phyloP scores from a whole-genome alignment of 2,888 invertebrate species.

The Drosophila mayaguana region DNA sequence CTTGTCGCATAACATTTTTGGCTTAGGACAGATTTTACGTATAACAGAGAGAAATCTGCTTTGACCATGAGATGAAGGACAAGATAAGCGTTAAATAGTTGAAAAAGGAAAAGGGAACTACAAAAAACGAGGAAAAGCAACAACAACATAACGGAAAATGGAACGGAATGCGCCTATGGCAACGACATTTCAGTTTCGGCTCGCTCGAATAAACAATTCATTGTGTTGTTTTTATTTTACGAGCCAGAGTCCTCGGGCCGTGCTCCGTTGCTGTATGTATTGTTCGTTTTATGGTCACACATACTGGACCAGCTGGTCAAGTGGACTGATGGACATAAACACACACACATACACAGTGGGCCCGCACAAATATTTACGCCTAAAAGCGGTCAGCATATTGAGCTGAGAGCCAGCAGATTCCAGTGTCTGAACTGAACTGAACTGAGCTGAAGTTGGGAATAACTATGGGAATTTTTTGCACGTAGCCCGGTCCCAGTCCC shows the following conservation, averaged over 20 bases:
- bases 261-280: slow-evolving; percentile 10
- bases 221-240: slow-evolving; percentile 55
- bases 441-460: slow-evolving; percentile 27
- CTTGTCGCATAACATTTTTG: background rate
- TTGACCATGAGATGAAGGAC: background rate
- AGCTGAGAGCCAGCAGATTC: slow-evolving; percentile 6
- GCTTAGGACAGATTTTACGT: background rate
- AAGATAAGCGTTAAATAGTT: slow-evolving; percentile 10
- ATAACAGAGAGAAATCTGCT: background rate
- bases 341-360: slow-evolving; percentile 16
- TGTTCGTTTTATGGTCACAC: slow-evolving; percentile 52
- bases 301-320: slow-evolving; percentile 26
- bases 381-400: slow-evolving; percentile 63
- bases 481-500: slow-evolving; percentile 3
- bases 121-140: background rate
- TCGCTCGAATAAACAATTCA: slow-evolving; percentile 54
- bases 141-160: background rate
- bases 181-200: slow-evolving; percentile 42
- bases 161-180: slow-evolving; percentile 4
- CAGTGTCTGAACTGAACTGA: slow-evolving; percentile 7
- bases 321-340: slow-evolving; percentile 17
- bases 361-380: slow-evolving; percentile 70
- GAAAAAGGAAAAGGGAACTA: background rate
- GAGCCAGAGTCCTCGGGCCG: slow-evolving; percentile 35
- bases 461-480: slow-evolving; percentile 20